These are phyloP conservation scores for Sterrhoptilus dennistouni DNA, from an alignment of 2,113 vertebrate species.

Conservation along the genomic window DNA sequence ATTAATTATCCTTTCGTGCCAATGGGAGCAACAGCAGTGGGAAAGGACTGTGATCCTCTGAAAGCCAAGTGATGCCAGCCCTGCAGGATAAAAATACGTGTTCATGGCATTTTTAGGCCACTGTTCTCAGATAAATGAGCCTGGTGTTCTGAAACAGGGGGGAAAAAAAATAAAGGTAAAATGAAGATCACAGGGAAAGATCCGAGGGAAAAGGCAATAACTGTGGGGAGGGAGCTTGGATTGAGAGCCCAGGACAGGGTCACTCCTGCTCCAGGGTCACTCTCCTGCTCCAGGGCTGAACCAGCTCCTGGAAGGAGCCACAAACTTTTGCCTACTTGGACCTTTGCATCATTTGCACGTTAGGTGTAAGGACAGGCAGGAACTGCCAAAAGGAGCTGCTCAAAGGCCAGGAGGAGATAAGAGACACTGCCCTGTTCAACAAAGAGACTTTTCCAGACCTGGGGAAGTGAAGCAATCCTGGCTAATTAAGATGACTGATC, in stretches of 20 bases:
- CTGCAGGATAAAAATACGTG: not conserved
- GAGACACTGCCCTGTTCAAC: not conserved
- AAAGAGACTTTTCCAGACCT: slow-evolving; percentile 12
- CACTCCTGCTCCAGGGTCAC: not conserved
- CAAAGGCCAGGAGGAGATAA: not conserved
- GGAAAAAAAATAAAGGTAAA: not conserved
- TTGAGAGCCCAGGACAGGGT: not conserved
- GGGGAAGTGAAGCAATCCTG: slow-evolving; percentile 29
- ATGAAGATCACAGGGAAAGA: not conserved
- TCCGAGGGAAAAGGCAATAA: fast-evolving
- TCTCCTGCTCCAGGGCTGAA: not conserved
- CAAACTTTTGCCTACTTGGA: slow-evolving; percentile 11
- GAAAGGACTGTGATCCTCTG: not conserved
- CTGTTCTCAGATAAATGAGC: not conserved
- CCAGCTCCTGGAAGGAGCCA: fast-evolving
- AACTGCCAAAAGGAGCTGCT: not conserved
- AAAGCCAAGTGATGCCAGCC: not conserved
- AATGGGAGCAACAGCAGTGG: fast-evolving
- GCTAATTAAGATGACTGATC: not conserved
- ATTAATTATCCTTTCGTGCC: not conserved
- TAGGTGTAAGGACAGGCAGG: not conserved
- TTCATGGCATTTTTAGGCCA: not conserved
- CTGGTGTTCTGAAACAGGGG: not conserved
- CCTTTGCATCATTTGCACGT: not conserved
- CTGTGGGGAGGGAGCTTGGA: fast-evolving